Conservation (phyloP, 2,113 vertebrate species). For the Ageneiosus marmoratus region DNA sequence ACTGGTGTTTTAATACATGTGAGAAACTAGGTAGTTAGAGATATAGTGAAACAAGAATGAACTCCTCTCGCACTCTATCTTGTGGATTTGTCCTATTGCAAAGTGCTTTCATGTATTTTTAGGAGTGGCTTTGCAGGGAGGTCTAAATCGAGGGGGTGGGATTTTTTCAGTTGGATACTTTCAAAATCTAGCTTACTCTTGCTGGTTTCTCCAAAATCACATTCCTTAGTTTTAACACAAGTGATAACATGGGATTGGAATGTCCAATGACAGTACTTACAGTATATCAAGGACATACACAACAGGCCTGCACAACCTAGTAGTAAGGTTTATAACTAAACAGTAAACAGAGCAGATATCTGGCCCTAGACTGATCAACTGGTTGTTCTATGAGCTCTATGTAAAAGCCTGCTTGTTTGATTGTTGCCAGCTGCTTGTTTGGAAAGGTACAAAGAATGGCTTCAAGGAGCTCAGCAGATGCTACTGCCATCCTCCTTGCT, state of each 20-base stretch:
- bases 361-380: conserved; percentile 22
- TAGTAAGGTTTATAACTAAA: not conserved
- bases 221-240: not conserved
- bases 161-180: no score
- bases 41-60: no score
- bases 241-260: conserved; percentile 8
- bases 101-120: no score
- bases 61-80: no score
- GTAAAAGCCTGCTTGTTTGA: conserved; percentile 45
- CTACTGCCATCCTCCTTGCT: not conserved
- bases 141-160: no score
- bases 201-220: no score
- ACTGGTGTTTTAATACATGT: no score
- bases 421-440: conserved; percentile 36
- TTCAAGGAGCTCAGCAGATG: conserved; percentile 33
- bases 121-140: no score
- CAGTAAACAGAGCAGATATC: not conserved
- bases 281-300: not conserved
- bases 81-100: no score
- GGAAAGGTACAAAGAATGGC: conserved; percentile 28
- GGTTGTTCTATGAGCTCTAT: conserved; percentile 14
- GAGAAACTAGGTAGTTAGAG: no score
- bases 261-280: not conserved
- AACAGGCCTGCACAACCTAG: not conserved
- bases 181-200: no score